A percentile compares a stretch with the other conserved stretches of the same genome.
Conservation (phyloP, 2,113 vertebrate species). For the Zosterops pallidus region DNA sequence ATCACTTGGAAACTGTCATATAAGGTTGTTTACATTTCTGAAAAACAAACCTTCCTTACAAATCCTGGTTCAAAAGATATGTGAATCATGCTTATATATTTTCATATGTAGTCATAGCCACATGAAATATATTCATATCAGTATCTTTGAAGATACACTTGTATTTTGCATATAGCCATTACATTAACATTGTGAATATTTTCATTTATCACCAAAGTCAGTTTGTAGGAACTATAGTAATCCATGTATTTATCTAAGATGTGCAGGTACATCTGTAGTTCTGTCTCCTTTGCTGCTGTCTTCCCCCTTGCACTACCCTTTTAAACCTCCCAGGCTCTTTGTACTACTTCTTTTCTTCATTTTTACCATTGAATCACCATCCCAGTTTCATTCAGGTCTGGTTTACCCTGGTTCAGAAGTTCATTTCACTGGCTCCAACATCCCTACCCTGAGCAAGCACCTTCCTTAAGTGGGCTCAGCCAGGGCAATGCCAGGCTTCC, state of each 20-base stretch:
- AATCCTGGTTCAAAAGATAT: background rate
- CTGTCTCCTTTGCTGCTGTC: background rate
- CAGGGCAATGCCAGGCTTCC: accelerated
- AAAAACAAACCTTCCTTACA: background rate
- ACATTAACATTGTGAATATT: background rate
- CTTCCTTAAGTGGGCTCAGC: background rate
- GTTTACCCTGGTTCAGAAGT: background rate
- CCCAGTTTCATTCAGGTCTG: background rate
- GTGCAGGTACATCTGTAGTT: accelerated
- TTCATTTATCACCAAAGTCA: background rate
- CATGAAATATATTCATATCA: background rate
- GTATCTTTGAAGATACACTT: background rate
- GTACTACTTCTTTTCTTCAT: background rate
- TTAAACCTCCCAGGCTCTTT: background rate
- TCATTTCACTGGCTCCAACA: background rate
- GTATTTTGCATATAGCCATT: background rate
- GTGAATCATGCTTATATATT: background rate
- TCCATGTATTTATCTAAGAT: background rate
- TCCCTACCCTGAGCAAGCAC: background rate
- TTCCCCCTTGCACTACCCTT: background rate
- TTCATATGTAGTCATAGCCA: background rate
- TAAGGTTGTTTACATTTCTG: background rate
- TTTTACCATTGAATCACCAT: background rate
- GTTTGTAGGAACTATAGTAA: background rate
- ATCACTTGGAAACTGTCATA: background rate